phyloP scores from a whole-genome alignment of 1,140 invertebrate species.

The Drosophila kanapiae region DNA sequence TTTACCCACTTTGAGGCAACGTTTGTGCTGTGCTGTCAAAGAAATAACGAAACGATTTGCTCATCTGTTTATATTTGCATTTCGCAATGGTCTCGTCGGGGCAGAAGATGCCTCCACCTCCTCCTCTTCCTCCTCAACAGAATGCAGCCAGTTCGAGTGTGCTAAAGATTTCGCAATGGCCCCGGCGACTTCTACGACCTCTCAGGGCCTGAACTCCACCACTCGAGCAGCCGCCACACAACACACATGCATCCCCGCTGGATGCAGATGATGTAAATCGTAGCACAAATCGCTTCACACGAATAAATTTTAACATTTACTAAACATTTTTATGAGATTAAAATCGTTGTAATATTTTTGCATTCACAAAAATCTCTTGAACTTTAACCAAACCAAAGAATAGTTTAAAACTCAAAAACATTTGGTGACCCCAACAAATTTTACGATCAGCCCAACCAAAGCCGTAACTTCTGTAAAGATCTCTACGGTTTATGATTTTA shows the following conservation, averaged over 20 bases:
- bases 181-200: constrained; percentile 47
- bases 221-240: constrained; percentile 35
- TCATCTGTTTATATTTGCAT: constrained; percentile 81
- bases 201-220: constrained; percentile 69
- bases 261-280: constrained; percentile 62
- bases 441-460: not conserved
- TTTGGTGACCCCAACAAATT: not conserved
- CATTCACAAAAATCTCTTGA: not conserved
- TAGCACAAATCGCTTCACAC: constrained; percentile 44
- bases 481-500: not conserved
- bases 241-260: constrained; percentile 25
- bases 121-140: constrained; percentile 10
- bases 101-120: constrained; percentile 14
- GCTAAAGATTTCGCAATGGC: constrained; percentile 64
- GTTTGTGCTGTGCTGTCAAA: constrained; percentile 69
- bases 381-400: not conserved
- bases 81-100: constrained; percentile 55
- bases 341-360: not conserved
- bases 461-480: not conserved
- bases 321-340: not conserved
- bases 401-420: not conserved
- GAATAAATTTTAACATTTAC: not conserved
- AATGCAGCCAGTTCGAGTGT: constrained; percentile 55
- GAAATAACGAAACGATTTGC: constrained; percentile 76
- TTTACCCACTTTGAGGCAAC: constrained; percentile 74